These are phyloP conservation scores for Prunella strophiata DNA, from an alignment of 2,797 vertebrate genomes.

Conservation along the genomic window DNA sequence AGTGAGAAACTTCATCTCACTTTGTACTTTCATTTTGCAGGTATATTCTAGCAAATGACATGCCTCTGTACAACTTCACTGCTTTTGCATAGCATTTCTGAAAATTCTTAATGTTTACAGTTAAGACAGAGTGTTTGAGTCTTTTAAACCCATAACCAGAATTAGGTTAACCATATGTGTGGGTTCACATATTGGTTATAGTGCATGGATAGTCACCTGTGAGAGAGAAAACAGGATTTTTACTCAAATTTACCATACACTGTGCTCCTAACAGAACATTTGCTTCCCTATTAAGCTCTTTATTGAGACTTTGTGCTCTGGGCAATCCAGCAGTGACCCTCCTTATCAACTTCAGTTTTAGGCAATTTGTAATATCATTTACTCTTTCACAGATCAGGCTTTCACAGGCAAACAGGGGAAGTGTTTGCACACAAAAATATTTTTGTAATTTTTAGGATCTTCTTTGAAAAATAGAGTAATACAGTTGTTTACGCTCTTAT, in stretches of 20 bases:
- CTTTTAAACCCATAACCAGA: not conserved
- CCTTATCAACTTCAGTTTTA: not conserved
- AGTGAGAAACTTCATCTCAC: not conserved
- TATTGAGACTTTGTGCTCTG: rapidly evolving
- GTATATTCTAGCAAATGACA: not conserved
- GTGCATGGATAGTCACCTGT: not conserved
- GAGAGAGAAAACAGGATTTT: not conserved
- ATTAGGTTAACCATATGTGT: not conserved
- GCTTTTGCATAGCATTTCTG: not conserved
- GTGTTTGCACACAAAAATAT: not conserved
- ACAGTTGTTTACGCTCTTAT: not conserved
- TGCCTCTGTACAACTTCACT: not conserved
- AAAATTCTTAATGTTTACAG: not conserved
- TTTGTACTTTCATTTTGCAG: not conserved
- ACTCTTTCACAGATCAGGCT: not conserved
- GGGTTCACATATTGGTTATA: not conserved
- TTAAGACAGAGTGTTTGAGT: not conserved
- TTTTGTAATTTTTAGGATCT: not conserved
- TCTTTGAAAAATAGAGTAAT: not conserved
- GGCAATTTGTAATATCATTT: not conserved
- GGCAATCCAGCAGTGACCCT: not conserved
- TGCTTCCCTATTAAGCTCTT: not conserved
- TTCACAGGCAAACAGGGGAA: not conserved
- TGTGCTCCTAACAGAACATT: not conserved
- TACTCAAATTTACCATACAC: not conserved